Base-by-base conservation (phyloP, 2,113 vertebrate genomes). In the Actenoides lindsayi region DNA sequence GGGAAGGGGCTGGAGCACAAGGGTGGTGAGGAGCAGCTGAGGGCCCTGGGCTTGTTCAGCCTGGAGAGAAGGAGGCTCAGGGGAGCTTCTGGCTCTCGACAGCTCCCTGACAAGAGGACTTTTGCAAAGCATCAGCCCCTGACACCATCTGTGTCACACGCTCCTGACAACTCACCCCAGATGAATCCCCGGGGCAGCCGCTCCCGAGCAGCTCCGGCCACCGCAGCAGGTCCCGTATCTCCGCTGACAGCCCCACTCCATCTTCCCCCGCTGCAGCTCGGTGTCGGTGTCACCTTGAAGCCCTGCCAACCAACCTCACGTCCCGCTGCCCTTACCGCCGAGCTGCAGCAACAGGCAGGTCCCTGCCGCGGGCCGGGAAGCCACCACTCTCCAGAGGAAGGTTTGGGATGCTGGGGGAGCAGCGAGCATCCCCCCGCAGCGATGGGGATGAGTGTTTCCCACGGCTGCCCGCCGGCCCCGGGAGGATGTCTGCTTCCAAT, bases 101-200 rank as follows among this genome's bases (percentile, higher is more conserved):
- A 25, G 15, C 48, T 54, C n/a, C 53, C 10, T 57, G 2, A 21
- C 18, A 1, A 1, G 41, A 48, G 54, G 50, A 39, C 27, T 44
- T 48, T 18, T 5, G 21, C 5, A 51, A 64, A 57, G 42, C 63
- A 3, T 27, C 11, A 12, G 3, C 16, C 51, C 50, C 65, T 3
- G 3, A 9, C 44, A 10, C 60, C 9, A 0, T 7, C 23, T 0
- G 17, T 2, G 6, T 46, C 6, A 2, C 27, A 10, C 15, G 4
- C 31, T 28, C 27, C 60, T 15, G 64, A 35, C 64, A 30, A 10
- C 46, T 27, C 30, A 1, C 50, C 33, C 24, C 59, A 14, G 25
- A 62, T 63, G 27, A 11, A 31, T 7, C 11, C 63, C n/a, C 0
- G 4, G 46, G 51, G 65, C 6, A 4, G 77, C 44, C 6, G 31